A percentile compares a stretch with the other conserved stretches of the same genome.
Conservation (phyloP, 2,113 vertebrate genomes). For the Oncorhynchus mykiss region DNA sequence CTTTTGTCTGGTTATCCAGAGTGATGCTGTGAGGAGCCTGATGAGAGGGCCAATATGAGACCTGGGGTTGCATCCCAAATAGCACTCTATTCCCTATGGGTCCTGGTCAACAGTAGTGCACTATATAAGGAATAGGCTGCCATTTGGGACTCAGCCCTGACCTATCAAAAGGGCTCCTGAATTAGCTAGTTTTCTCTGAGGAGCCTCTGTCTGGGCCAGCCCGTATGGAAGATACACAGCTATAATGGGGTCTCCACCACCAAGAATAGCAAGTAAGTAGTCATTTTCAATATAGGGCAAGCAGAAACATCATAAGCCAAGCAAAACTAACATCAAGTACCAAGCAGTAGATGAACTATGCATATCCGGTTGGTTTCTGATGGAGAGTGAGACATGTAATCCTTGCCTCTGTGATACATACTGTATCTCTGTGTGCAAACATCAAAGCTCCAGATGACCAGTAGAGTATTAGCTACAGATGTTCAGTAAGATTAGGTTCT, state of each 20-base stretch:
- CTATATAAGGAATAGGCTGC: no score
- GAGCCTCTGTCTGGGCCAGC: constrained; percentile 5
- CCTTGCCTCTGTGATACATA: neutral
- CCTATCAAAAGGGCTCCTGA: neutral
- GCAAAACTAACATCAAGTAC: neutral
- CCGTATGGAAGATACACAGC: neutral
- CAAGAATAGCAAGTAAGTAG: constrained; percentile 3
- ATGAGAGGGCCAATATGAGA: neutral
- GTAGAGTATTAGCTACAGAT: constrained; percentile 5
- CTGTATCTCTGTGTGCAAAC: neutral
- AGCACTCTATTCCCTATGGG: no score
- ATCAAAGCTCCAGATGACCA: constrained; percentile 2
- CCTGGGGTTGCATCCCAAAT: neutral
- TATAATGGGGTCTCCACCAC: neutral
- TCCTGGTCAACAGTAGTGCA: no score
- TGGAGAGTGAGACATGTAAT: neutral
- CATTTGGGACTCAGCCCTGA: no score
- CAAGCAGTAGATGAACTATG: neutral
- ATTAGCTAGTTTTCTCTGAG: neutral
- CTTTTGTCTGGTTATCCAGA: neutral
- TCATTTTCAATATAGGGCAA: neutral
- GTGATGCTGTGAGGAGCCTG: neutral
- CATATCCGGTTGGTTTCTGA: neutral
- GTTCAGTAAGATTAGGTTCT: neutral
- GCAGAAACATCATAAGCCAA: neutral